Evolutionary conservation across 2,797 vertebrate genomes (phyloP), one percentile per base, ranked within the genome.

Genomic region (Hippopotamyrus pictus): DNA sequence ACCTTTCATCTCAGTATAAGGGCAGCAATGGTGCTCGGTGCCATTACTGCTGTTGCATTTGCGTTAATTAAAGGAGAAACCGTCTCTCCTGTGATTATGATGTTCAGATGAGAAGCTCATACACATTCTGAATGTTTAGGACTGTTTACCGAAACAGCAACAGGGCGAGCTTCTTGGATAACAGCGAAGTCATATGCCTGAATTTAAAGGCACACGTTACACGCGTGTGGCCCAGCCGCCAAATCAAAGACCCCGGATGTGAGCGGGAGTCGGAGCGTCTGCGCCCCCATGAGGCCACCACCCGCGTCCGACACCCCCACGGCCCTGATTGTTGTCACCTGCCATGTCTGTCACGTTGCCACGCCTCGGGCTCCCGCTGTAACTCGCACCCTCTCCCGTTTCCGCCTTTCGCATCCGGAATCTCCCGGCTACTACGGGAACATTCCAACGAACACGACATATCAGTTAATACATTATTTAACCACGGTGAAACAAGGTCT

Each of bases 381-480:
- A 53, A 86, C 84, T 76, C 65, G 44, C 54, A 86, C 25, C 53
- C 46, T 85, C 14, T 54, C 87, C 14, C 6, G 12, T 73, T 79
- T 44, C n/a, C 22, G 0, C 5, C 19, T 8, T 86, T 53, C 33
- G 48, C 62, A 89, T 73, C 79, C 46, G 33, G 33, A 29, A 22
- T 65, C 44, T 59, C 25, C 84, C 22, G 1, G 41, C 19, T 73
- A 22, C 9, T 82, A 29, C 33, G 51, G 79, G 86, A 90, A 59
- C 84, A 25, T 50, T 37, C 79, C 83, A 69, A 86, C 76, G 85
- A 89, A 90, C 59, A 89, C 8, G 76, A 89, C 76, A 89, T 83
- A 82, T 86, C 87, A 53, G n/a, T 86, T 85, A 88, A 88, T 88
- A 51, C 44, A 90, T 73, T 88, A 89, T 90, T 89, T 88, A 73